Base-by-base conservation (phyloP, 2,797 vertebrate genomes). In the Microchirus variegatus region DNA sequence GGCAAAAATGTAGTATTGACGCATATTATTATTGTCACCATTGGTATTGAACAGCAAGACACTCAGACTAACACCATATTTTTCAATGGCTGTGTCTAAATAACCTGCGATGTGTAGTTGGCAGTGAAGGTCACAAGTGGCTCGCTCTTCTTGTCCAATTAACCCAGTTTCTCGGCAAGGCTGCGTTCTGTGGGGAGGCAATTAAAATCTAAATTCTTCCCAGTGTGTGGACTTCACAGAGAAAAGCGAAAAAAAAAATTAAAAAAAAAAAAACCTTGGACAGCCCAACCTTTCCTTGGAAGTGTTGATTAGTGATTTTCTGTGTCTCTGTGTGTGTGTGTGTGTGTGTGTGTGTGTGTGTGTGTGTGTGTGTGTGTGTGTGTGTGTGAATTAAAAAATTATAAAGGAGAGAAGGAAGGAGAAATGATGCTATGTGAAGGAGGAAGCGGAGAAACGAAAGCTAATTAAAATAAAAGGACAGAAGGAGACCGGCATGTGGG, bases 161-260 rank as follows among this genome's bases (percentile, higher is more conserved):
- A 92, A 84, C 89, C 85, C 77, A 88, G 67, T 88, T 92, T 85
- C 78, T 71, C 40, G 43, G 67, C 43, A 48, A 86, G 54, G 70
- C 75, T 49, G 81, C 77, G 80, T 88, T 92, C 89, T 92, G 72
- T 78, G 61, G 89, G 89, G 90, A 93, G 70, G 84, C 86, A 91
- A 93, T 92, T 91, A 90, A 86, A 88, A 85, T 75, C 68, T 31
- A 73, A 78, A 81, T 57, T 76, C 68, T 75, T 83, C 74, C 76
- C 70, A 73, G 69, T 73, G 58, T 78, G 52, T 61, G 64, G 62
- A 85, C 70, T 84, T 82, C 80, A 87, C 52, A 60, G 50, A 50
- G 59, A 46, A 56, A 72, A 56, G 57, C 50, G 65, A 54, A 43
- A 62, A 53, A 46, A 75, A 69, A 22, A 22, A n/a, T n/a, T n/a